These are phyloP conservation scores for Malacosoma neustria DNA, from an alignment of 2,888 invertebrate genomes.

Conservation along the genomic window DNA sequence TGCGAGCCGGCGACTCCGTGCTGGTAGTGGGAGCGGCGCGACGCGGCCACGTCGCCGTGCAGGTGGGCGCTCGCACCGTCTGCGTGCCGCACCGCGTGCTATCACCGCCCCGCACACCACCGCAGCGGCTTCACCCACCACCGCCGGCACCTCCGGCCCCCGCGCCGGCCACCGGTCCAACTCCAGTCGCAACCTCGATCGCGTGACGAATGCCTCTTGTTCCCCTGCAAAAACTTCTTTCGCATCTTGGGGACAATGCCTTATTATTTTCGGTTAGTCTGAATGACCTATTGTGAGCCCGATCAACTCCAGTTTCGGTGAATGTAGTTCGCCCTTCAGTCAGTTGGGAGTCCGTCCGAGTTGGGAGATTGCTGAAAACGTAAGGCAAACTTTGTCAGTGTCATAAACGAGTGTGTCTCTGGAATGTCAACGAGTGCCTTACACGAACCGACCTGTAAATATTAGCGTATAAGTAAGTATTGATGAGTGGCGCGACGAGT, in stretches of 20 bases:
- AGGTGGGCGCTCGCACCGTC: conserved; percentile 58
- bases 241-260: no score
- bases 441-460: conserved; percentile 6
- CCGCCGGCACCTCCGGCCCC: conserved; percentile 23
- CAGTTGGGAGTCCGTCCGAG: no score
- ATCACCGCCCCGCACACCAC: conserved; percentile 49
- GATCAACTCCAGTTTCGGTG: no score
- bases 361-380: no score
- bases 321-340: no score
- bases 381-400: not conserved
- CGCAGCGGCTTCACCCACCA: conserved; percentile 37
- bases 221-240: no score
- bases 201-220: conserved; percentile 2
- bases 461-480: conserved; percentile 6
- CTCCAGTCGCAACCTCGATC: no score
- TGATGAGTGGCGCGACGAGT: conserved; percentile 7
- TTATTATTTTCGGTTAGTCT: no score
- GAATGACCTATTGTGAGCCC: no score
- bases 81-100: conserved; percentile 60
- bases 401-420: not conserved
- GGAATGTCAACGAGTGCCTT: conserved; percentile 6
- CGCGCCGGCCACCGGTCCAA: conserved; percentile 14
- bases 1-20: conserved; percentile 89
- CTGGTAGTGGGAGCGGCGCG: conserved; percentile 91
- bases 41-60: conserved; percentile 91